Base-by-base conservation (phyloP, 2,113 vertebrate genomes). In the Equus przewalskii region DNA sequence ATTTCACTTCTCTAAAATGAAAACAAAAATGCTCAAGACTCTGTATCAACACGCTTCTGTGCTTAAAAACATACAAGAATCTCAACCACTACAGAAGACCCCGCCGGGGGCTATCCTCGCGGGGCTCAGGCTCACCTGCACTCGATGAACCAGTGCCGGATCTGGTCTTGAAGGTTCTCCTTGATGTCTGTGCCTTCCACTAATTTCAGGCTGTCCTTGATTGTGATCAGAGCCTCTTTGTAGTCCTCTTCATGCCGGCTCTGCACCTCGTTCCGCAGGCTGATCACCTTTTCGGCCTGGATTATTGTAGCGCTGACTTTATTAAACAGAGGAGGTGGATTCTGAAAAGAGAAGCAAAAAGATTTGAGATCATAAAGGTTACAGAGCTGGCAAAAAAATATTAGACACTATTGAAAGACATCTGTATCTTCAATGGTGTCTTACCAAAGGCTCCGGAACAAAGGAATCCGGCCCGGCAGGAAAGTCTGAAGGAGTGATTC, bases 61-160 rank as follows among this genome's bases (percentile, higher is more conserved):
- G 84, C 54, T 62, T 3, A n/a, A 30, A 60, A 36, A 30, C 10
- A 2, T 5, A 26, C 11, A 8, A 15, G 9, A 9, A 19, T 36
- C 33, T 65, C 11, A 4, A 14, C 7, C 5, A 1, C 14, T 16
- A 12, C 5, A 28, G 72, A 7, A 46, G 33, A 26, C 70, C 2
- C 6, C 0, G 15, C 1, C 41, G 1, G 46, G 64, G 3, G 0
- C 12, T 7, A 4, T 1, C 4, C 2, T 18, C 0, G 5, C 0
- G 13, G 19, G 0, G 0, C 62, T 6, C 24, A 0, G 0, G 0
- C 97, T 99, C 90, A 99, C 99, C 99, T 97, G 98, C 99, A 99
- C 67, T 99, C 99, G 0, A 99, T 98, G 98, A 99, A 99, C 99
- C 99, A 99, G 94, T 98, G 99, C 12, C 99, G 96, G n/a, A 99